Base-by-base conservation (phyloP, 2,888 invertebrate genomes). In the Thymelicus acteon region DNA sequence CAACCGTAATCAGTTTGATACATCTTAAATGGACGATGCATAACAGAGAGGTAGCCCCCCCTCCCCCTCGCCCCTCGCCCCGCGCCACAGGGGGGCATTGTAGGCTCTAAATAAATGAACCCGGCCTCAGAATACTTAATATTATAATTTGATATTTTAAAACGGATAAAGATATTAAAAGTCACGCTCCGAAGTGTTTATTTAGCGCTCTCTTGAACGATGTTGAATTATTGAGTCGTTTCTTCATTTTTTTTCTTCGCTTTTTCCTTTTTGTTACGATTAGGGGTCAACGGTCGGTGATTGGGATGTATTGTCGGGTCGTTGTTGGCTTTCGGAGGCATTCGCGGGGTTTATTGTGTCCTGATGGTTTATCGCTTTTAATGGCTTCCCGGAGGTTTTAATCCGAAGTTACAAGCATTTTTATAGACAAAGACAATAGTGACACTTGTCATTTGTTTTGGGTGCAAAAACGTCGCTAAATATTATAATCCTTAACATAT, bases 101-200 rank as follows among this genome's bases (percentile, higher is more conserved):
- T 92, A 83, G 79, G 73, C 72, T 72, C 76, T 85, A 88, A 86
- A 92, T 88, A 91, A 92, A 93, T 91, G 93, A 88, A 88, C 83
- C 87, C 78, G 80, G 80, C 80, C 86, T 81, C 80, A 87, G 85
- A 86, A 88, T 88, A 87, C 85, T 90, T 91, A 92, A 92, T 92
- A 92, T 92, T 93, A 93, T 93, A 93, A 93, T 93, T 92, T 93
- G 93, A 93, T 93, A 93, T 93, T 92, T 92, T 90, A 85, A 90
- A 92, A 90, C 85, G 91, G 87, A 92, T 93, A 91, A 89, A 92
- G 91, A 92, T 93, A 92, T 93, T 92, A 92, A 92, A 85, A 91
- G 89, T 92, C 92, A 91, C 92, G 92, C 89, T 88, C 84, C 73
- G 73, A 79, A 90, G 92, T 93, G 92, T 93, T 92, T 92, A 91